Evolutionary conservation across 2,888 invertebrate genomes (phyloP).

Genomic region (Cryptus viduatorius): DNA sequence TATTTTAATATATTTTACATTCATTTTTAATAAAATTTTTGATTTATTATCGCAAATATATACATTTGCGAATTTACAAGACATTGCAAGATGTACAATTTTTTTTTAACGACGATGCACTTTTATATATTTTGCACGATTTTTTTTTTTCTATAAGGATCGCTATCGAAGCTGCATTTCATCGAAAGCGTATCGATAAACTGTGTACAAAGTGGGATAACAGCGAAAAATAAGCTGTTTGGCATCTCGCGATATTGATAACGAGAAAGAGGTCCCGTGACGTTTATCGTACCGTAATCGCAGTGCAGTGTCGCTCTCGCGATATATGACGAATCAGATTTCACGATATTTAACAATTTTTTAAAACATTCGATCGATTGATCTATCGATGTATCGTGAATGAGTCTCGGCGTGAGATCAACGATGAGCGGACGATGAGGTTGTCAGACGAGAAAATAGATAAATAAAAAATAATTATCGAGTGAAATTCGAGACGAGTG

Average conservation of each 20-base stretch:
- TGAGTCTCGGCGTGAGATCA: neutral
- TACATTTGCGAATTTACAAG: neutral
- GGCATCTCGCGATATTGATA: slow-evolving; percentile 5
- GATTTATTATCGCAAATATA: neutral
- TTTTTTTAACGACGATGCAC: neutral
- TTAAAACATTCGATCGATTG: neutral
- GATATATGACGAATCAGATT: neutral
- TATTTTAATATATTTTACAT: neutral
- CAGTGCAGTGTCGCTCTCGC: neutral
- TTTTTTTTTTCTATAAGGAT: neutral
- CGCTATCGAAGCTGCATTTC: slow-evolving; percentile 3
- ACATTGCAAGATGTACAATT: neutral
- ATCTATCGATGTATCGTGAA: neutral
- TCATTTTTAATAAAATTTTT: neutral
- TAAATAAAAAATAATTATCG: slow-evolving; percentile 20
- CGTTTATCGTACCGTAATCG: slow-evolving; percentile 14
- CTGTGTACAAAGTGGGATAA: neutral
- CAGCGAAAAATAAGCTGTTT: slow-evolving; percentile 10
- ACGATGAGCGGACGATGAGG: neutral
- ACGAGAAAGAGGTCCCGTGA: neutral
- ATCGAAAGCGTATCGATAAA: neutral
- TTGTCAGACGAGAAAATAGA: neutral
- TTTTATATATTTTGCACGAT: neutral
- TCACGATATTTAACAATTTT: neutral
- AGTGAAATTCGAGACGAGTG: slow-evolving; percentile 9